phyloP scores from a whole-genome alignment of 2,797 vertebrate species.

The Anguilla obscura region DNA sequence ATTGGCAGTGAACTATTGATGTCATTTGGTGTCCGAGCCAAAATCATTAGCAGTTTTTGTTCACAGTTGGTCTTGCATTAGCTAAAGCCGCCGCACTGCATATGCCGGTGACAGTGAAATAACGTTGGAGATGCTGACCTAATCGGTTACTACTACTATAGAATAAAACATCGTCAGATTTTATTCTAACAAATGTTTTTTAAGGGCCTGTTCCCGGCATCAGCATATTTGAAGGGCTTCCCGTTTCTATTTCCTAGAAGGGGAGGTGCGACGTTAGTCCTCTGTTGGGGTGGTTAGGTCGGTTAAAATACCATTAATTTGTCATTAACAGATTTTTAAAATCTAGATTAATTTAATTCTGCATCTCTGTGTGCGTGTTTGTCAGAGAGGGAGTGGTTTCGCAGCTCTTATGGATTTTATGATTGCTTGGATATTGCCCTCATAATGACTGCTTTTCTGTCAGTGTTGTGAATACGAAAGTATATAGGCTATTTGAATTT shows the following conservation, averaged over 20 bases:
- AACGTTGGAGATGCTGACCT: not conserved
- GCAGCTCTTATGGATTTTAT: not conserved
- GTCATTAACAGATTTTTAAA: not conserved
- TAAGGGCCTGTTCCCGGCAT: too few relatives aligned
- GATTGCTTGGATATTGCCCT: not conserved
- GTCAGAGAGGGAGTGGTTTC: not conserved
- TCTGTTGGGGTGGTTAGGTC: not conserved
- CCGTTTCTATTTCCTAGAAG: too few relatives aligned
- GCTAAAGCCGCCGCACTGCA: not conserved
- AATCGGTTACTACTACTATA: too few relatives aligned
- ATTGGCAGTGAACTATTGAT: not conserved
- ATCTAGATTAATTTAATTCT: not conserved
- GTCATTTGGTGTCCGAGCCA: not conserved
- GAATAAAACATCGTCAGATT: too few relatives aligned
- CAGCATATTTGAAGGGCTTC: too few relatives aligned
- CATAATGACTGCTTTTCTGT: not conserved
- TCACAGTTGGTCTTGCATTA: not conserved
- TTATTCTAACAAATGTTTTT: too few relatives aligned
- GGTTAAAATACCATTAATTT: not conserved
- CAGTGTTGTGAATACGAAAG: too few relatives aligned
- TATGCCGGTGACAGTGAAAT: not conserved
- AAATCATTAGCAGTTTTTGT: not conserved
- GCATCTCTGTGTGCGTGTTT: not conserved
- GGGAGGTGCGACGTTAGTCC: too few relatives aligned
- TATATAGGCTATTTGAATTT: too few relatives aligned